These are phyloP conservation scores for Cebidichthys violaceus DNA, from an alignment of 2,113 vertebrate species.

Conservation along the genomic window DNA sequence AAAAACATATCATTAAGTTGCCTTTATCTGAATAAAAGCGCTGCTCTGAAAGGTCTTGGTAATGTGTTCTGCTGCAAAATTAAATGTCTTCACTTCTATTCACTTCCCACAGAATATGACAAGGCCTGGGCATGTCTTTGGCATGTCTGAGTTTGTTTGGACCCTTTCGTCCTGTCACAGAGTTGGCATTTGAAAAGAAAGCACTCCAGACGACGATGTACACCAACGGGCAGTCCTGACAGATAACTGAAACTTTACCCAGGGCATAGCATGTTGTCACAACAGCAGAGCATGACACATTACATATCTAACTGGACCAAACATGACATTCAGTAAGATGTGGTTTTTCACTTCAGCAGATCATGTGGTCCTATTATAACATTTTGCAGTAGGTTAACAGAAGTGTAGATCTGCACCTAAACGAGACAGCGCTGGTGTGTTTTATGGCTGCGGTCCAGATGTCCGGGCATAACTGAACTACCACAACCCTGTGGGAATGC, in stretches of 20 bases:
- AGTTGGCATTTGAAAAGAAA: constrained; percentile 25
- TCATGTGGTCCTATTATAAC: background rate
- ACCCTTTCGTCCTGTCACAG: constrained; percentile 1
- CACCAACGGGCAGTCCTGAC: background rate
- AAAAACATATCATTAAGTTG: background rate
- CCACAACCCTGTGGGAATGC: constrained; percentile 48
- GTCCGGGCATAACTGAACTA: constrained; percentile 60
- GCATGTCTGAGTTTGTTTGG: background rate
- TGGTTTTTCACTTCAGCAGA: constrained; percentile 5
- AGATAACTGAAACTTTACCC: constrained; percentile 35
- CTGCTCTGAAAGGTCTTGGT: background rate
- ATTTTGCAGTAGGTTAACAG: background rate
- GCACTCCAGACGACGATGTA: background rate
- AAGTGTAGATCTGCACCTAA: constrained; percentile 19
- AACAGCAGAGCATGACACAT: background rate
- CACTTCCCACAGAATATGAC: constrained; percentile 4
- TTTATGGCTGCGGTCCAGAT: constrained; percentile 39
- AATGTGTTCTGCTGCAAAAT: background rate
- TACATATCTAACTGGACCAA: background rate
- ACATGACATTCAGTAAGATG: background rate
- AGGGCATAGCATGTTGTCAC: constrained; percentile 7
- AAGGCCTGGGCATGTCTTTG: background rate
- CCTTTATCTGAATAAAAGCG: background rate
- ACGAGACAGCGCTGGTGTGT: constrained; percentile 10
- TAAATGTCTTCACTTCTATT: constrained; percentile 17